These are phyloP conservation scores for Sardinella longiceps DNA, from an alignment of 2,797 vertebrate genomes.

Conservation along the genomic window DNA sequence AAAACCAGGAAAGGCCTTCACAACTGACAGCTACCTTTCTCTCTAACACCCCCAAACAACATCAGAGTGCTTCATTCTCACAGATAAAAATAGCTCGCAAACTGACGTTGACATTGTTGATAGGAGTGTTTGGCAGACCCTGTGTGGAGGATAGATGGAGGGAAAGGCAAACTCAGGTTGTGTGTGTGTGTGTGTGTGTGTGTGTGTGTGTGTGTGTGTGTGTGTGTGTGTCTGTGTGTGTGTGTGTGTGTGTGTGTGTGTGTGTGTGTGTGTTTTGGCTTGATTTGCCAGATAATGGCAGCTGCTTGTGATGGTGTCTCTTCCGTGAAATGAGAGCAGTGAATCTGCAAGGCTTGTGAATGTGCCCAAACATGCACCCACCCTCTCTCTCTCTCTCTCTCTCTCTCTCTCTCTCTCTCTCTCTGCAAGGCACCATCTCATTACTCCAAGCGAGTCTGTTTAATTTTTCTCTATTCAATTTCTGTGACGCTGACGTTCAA, in stretches of 20 bases:
- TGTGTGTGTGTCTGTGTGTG: no score
- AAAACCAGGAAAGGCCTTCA: conserved; percentile 31
- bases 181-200: no score
- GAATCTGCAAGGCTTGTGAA: conserved; percentile 32
- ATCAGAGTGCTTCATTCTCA: not conserved
- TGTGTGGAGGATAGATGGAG: not conserved
- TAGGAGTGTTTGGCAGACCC: conserved; percentile 12
- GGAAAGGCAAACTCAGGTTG: not conserved
- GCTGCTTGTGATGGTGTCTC: conserved; percentile 27
- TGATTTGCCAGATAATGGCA: conserved; percentile 32
- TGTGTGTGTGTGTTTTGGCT: no score
- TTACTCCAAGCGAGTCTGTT: conserved; percentile 41
- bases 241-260: no score
- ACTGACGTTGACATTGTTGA: not conserved
- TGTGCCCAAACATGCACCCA: not conserved
- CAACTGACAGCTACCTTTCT: conserved; percentile 32
- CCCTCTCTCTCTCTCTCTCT: not conserved
- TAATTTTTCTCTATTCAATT: conserved; percentile 41
- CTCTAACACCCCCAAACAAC: conserved; percentile 8
- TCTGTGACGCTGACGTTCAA: conserved; percentile 32
- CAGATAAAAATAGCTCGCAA: not conserved
- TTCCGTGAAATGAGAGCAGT: conserved; percentile 38
- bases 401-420: not conserved
- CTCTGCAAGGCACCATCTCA: conserved; percentile 35
- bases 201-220: no score